Percentiles rank a stretch among this genome's conserved stretches.
Evolutionary conservation across 2,888 invertebrate genomes (phyloP).

Genomic region (Limnephilus marmoratus): DNA sequence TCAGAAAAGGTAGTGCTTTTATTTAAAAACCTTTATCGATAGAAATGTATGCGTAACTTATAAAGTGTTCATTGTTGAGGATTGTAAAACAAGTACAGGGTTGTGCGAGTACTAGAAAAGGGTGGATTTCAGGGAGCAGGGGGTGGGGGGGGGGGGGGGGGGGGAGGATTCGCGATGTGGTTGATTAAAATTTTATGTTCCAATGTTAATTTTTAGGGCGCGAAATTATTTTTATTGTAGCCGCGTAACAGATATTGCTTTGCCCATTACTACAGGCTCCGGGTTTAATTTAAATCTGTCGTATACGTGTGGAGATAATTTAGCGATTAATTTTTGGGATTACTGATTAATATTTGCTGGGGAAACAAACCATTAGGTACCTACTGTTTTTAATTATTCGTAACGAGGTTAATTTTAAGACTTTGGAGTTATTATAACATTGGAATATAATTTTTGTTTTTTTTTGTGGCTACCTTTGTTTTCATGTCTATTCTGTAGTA

Average conservation of each 20-base stretch:
- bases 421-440: too few relatives aligned
- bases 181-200: constrained; percentile 66
- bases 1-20: too few relatives aligned
- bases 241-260: constrained; percentile 31
- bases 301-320: neutral
- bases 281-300: neutral
- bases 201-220: constrained; percentile 66
- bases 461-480: too few relatives aligned
- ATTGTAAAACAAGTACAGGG: neutral
- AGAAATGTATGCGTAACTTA: neutral
- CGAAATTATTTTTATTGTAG: constrained; percentile 65
- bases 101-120: neutral
- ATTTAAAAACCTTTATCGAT: neutral
- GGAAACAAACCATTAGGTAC: neutral
- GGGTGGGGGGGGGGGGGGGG: too few relatives aligned
- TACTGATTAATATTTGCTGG: neutral
- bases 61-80: constrained; percentile 5
- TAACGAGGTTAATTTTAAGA: too few relatives aligned
- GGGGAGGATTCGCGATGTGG: constrained; percentile 56
- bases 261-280: constrained; percentile 7
- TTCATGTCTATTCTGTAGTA: too few relatives aligned
- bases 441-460: too few relatives aligned
- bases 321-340: neutral
- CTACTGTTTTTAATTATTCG: too few relatives aligned
- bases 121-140: neutral